Conservation (phyloP, 64 coral and sea anemone genomes). For the Platygyra sinensis region DNA sequence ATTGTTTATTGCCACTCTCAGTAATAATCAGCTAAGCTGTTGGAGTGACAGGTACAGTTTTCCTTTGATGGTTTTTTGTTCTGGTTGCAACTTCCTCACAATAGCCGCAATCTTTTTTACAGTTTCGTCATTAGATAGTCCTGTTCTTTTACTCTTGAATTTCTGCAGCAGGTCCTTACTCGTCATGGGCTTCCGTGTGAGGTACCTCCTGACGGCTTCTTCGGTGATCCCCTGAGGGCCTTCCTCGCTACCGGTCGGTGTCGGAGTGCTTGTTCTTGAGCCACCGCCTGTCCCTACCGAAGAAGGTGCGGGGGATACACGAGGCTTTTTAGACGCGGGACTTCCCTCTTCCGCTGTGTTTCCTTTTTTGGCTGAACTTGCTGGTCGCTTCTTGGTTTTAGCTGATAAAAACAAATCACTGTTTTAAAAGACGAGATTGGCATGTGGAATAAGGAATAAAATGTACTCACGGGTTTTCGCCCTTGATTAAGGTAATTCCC, state of each 20-base stretch:
- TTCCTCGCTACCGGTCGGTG: constrained; percentile 59
- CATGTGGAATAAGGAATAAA: neutral
- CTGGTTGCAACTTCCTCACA: constrained; percentile 86
- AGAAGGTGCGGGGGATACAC: constrained; percentile 58
- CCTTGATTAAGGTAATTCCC: neutral
- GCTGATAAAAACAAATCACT: neutral
- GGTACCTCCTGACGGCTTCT: constrained; percentile 92
- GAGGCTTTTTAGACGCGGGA: constrained; percentile 69
- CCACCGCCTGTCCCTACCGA: constrained; percentile 57
- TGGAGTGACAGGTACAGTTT: constrained; percentile 93
- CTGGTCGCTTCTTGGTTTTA: constrained; percentile 84
- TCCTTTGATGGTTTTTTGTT: constrained; percentile 91
- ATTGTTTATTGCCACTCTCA: neutral
- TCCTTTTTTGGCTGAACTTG: constrained; percentile 56
- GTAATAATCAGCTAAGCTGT: neutral
- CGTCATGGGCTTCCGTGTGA: constrained; percentile 97
- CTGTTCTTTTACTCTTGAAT: constrained; percentile 92
- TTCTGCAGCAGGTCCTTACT: constrained; percentile 97
- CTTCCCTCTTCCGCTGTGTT: constrained; percentile 41
- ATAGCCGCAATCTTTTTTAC: constrained; percentile 92
- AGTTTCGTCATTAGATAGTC: constrained; percentile 92
- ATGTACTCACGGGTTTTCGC: neutral
- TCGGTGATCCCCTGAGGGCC: constrained; percentile 93
- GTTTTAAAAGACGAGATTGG: too few species aligned
- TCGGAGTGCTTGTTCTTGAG: constrained; percentile 71